phyloP scores from a whole-genome alignment of 2,888 invertebrate genomes.

The Ophioninae sp. region DNA sequence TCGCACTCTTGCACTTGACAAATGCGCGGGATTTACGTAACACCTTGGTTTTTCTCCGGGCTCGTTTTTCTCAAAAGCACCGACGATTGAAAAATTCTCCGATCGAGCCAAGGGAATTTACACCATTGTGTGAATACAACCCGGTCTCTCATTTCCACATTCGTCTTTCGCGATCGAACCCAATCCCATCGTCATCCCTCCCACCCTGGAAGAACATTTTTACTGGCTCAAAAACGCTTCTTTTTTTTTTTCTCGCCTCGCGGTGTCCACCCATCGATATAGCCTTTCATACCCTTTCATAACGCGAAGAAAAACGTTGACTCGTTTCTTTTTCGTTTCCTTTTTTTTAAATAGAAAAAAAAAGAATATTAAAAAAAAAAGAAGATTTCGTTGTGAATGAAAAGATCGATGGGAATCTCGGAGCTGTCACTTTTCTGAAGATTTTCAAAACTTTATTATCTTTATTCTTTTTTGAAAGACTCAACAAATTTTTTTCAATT shows the following conservation, averaged over 20 bases:
- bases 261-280: neutral
- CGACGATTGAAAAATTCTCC: constrained; percentile 20
- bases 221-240: neutral
- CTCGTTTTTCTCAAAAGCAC: constrained; percentile 54
- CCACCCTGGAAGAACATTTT: neutral
- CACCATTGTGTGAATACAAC: neutral
- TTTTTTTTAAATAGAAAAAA: neutral
- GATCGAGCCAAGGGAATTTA: constrained; percentile 10
- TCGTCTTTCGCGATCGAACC: constrained; percentile 16
- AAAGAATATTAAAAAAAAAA: too few species aligned
- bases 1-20: constrained; percentile 70
- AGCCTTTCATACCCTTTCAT: neutral
- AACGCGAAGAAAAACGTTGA: constrained; percentile 4
- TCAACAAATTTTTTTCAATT: too few species aligned
- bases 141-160: constrained; percentile 24
- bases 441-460: neutral
- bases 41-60: constrained; percentile 18
- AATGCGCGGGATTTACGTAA: constrained; percentile 72
- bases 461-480: too few species aligned
- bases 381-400: neutral
- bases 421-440: neutral
- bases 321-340: constrained; percentile 16
- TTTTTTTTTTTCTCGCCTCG: neutral
- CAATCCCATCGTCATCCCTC: constrained; percentile 4
- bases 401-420: neutral